These are phyloP conservation scores for Naja naja DNA, from an alignment of 2,113 vertebrate species.

Conservation along the genomic window DNA sequence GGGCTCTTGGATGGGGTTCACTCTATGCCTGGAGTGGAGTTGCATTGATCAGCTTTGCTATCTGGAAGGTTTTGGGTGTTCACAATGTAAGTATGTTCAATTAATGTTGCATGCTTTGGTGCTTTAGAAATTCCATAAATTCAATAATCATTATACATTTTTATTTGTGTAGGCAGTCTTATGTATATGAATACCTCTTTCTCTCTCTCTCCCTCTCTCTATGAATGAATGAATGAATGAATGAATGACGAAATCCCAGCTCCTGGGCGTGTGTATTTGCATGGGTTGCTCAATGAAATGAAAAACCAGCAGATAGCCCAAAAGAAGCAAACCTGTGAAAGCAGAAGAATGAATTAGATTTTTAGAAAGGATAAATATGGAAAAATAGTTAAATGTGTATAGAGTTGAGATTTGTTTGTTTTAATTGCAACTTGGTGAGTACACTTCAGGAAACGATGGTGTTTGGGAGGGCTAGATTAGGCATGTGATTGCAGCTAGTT, in stretches of 20 bases:
- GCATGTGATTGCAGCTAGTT: background rate
- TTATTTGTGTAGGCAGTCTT: background rate
- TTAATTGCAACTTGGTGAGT: background rate
- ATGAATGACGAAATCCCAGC: background rate
- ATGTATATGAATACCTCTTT: background rate
- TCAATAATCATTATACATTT: background rate
- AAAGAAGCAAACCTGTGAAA: background rate
- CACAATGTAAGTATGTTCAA: slow-evolving; percentile 80
- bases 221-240: no score
- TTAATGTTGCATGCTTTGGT: rapidly evolving
- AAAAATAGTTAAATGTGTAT: no score
- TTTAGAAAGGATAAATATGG: background rate
- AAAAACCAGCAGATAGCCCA: background rate
- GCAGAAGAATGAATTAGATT: background rate
- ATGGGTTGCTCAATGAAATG: background rate
- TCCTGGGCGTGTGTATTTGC: background rate
- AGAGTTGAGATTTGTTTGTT: background rate
- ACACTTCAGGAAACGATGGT: background rate
- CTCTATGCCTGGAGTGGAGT: slow-evolving; percentile 89
- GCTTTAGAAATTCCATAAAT: background rate
- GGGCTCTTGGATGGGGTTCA: slow-evolving; percentile 90
- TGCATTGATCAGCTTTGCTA: slow-evolving; percentile 79
- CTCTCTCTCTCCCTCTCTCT: no score
- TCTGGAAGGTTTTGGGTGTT: slow-evolving; percentile 87
- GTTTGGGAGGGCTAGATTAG: background rate